Evolutionary conservation across 1,140 invertebrate genomes (phyloP).

Genomic region (Cherax quadricarinatus): DNA sequence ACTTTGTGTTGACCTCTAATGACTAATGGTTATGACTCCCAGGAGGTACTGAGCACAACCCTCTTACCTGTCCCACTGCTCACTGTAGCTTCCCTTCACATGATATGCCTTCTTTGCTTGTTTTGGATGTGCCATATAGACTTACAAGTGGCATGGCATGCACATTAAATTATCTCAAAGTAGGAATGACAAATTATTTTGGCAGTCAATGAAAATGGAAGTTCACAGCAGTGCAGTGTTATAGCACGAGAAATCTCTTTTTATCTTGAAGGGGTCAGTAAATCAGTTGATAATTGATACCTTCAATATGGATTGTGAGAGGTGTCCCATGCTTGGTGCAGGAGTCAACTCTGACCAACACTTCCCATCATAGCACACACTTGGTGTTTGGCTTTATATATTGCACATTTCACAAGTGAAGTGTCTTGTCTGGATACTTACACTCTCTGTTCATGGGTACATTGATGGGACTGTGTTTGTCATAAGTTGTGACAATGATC

Average conservation of each 20-base stretch:
- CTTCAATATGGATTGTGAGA: conserved; percentile 18
- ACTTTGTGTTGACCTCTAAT: conserved; percentile 24
- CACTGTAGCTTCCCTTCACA: conserved; percentile 33
- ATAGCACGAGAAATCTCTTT: conserved; percentile 46
- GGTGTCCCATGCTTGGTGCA: conserved; percentile 49
- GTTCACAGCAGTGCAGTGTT: conserved; percentile 34
- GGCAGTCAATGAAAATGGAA: conserved; percentile 39
- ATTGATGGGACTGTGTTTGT: conserved; percentile 66
- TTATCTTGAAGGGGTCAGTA: conserved; percentile 4
- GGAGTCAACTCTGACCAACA: conserved; percentile 44
- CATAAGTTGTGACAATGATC: conserved; percentile 58
- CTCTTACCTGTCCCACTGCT: conserved; percentile 56
- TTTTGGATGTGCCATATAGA: conserved; percentile 3
- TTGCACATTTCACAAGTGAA: conserved; percentile 28
- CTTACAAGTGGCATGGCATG: conserved; percentile 47
- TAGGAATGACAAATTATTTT: not conserved
- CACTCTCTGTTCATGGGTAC: conserved; percentile 29
- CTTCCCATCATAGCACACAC: conserved; percentile 55
- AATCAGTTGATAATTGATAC: conserved; percentile 11
- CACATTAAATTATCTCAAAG: conserved; percentile 8
- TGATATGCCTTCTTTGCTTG: conserved; percentile 37
- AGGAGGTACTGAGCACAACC: conserved; percentile 20
- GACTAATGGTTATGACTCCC: not conserved
- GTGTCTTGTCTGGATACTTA: conserved; percentile 24
- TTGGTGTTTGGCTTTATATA: conserved; percentile 55